These are phyloP conservation scores for Thyatira batis DNA, from an alignment of 2,888 invertebrate species.

Conservation along the genomic window DNA sequence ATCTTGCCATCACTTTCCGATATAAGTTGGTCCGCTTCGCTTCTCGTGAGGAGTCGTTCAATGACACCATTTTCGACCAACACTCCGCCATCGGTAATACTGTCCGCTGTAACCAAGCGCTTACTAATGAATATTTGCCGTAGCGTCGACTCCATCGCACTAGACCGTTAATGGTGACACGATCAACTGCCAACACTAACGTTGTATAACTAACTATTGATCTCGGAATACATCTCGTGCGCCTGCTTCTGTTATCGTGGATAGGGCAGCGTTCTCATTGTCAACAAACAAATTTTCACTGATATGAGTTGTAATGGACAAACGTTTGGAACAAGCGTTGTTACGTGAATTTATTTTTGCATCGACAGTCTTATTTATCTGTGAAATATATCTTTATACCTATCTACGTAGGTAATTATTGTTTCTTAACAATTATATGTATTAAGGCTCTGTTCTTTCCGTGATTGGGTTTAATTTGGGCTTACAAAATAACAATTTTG, in stretches of 20 bases:
- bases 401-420: too few relatives aligned
- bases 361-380: too few relatives aligned
- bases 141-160: conserved; percentile 45
- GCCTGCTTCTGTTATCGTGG: conserved; percentile 15
- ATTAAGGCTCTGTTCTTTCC: too few relatives aligned
- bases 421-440: too few relatives aligned
- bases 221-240: conserved; percentile 7
- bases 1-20: conserved; percentile 73
- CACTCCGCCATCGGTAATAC: conserved; percentile 82
- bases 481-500: too few relatives aligned
- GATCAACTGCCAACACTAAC: conserved; percentile 33
- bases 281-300: conserved; percentile 12
- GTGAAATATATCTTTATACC: too few relatives aligned
- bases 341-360: not conserved
- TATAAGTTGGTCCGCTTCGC: conserved; percentile 71
- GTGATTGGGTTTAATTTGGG: too few relatives aligned
- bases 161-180: conserved; percentile 19
- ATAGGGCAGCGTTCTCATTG: conserved; percentile 10
- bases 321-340: not conserved
- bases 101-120: conserved; percentile 77
- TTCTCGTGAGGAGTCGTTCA: conserved; percentile 71
- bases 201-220: conserved; percentile 36
- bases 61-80: conserved; percentile 84
- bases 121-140: conserved; percentile 72
- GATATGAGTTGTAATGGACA: conserved; percentile 8